Evolutionary conservation across 2,797 vertebrate genomes (phyloP).

Genomic region (Apogon talboti): DNA sequence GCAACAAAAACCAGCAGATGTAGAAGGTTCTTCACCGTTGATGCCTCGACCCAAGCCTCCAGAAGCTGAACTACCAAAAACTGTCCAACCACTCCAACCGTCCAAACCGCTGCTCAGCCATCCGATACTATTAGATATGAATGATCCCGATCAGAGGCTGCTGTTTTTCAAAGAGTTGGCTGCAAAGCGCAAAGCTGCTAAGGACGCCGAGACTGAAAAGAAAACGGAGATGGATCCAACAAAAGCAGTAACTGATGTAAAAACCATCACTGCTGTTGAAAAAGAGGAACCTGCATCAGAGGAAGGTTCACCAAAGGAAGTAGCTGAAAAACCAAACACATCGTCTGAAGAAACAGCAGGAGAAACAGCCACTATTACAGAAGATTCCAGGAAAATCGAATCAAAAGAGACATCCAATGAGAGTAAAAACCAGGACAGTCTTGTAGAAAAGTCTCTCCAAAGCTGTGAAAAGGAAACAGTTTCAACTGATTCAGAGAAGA

Average conservation of each 20-base stretch:
- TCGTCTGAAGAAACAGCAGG: conserved; percentile 9
- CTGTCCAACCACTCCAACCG: conserved; percentile 30
- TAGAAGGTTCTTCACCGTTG: conserved; percentile 31
- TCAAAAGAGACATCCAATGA: conserved; percentile 33
- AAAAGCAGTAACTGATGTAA: conserved; percentile 38
- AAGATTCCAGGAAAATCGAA: conserved; percentile 19
- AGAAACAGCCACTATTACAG: conserved; percentile 3
- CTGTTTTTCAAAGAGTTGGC: conserved; percentile 84
- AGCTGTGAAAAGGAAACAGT: conserved; percentile 37
- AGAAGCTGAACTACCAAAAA: conserved; percentile 39
- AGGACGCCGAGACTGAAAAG: conserved; percentile 62
- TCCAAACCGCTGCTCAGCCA: conserved; percentile 32
- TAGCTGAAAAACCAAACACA: conserved; percentile 2
- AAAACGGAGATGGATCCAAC: conserved; percentile 33
- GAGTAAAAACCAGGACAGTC: conserved; percentile 21
- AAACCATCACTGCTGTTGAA: conserved; percentile 30
- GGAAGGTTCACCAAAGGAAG: conserved; percentile 21
- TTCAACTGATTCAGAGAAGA: conserved; percentile 62
- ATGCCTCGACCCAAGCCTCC: conserved; percentile 25
- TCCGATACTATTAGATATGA: conserved; percentile 73
- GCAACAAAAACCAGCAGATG: conserved; percentile 30
- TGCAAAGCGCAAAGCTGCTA: conserved; percentile 77
- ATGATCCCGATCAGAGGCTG: conserved; percentile 77
- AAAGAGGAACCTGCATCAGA: conserved; percentile 35
- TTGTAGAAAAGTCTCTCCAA: conserved; percentile 14